Percentiles rank a stretch among this genome's conserved stretches.
Evolutionary conservation across 2,888 invertebrate species (phyloP).

Genomic region (Willowsia nigromaculata): DNA sequence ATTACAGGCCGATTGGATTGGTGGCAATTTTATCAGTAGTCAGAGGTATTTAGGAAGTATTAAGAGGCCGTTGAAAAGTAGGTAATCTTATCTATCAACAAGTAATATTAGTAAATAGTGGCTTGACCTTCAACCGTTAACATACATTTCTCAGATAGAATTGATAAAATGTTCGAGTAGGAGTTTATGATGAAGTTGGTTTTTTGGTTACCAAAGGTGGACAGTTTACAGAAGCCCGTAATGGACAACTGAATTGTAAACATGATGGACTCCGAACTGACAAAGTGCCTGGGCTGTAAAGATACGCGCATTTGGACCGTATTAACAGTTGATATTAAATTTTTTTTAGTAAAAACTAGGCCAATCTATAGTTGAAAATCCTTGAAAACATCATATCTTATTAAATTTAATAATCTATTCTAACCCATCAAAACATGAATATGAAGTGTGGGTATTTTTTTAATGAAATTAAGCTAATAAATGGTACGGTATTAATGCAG

Average conservation of each 20-base stretch:
- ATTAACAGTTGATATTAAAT: background rate
- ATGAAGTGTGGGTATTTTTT: background rate
- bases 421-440: background rate
- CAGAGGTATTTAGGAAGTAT: constrained; percentile 57
- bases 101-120: constrained; percentile 51
- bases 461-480: constrained; percentile 33
- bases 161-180: background rate
- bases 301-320: background rate
- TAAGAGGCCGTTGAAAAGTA: constrained; percentile 34
- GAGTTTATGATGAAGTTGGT: background rate
- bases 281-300: background rate
- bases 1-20: constrained; percentile 14
- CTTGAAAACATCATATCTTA: background rate
- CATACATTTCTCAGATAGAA: constrained; percentile 15
- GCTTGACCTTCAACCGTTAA: constrained; percentile 62
- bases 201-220: background rate
- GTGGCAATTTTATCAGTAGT: constrained; percentile 55
- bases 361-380: background rate
- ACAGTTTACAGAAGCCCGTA: background rate
- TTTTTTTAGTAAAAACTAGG: background rate
- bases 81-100: constrained; percentile 61
- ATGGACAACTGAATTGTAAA: no score
- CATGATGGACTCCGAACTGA: no score
- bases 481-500: no score
- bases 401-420: background rate